phyloP scores from a whole-genome alignment of 2,888 invertebrate species.

The Lycia hirtaria region DNA sequence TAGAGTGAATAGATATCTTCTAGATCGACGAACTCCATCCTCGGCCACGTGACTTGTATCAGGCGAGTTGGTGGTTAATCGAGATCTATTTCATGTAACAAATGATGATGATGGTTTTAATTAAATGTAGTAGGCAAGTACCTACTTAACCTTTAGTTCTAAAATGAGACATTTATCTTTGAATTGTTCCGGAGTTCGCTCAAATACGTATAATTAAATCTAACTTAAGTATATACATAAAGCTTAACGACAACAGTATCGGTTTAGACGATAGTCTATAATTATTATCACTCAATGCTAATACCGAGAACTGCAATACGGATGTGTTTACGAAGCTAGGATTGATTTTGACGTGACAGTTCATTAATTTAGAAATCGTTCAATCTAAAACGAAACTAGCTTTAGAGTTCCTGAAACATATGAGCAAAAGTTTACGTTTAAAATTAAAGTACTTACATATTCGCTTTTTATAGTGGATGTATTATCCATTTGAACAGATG shows the following conservation, averaged over 20 bases:
- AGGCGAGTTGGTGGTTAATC: no score
- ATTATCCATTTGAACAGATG: no score
- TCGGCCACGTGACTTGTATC: no score
- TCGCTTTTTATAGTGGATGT: no score
- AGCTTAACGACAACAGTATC: constrained; percentile 15
- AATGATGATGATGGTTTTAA: no score
- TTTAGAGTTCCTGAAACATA: constrained; percentile 3
- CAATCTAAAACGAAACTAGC: background rate
- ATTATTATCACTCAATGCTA: constrained; percentile 19
- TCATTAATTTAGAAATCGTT: constrained; percentile 27
- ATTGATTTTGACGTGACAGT: constrained; percentile 25
- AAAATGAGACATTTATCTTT: background rate
- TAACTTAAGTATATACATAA: constrained; percentile 4
- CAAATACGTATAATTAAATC: background rate
- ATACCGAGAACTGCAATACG: constrained; percentile 19
- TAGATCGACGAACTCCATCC: no score
- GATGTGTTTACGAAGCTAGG: constrained; percentile 11
- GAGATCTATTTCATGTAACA: no score
- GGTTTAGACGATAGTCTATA: constrained; percentile 11
- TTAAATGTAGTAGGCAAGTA: no score
- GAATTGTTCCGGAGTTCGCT: background rate
- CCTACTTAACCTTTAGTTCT: background rate
- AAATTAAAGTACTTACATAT: no score
- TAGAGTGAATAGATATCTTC: no score
- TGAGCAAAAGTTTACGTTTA: constrained; percentile 20